Base-by-base conservation (phyloP, 1,140 invertebrate genomes). In the Papilio machaon region DNA sequence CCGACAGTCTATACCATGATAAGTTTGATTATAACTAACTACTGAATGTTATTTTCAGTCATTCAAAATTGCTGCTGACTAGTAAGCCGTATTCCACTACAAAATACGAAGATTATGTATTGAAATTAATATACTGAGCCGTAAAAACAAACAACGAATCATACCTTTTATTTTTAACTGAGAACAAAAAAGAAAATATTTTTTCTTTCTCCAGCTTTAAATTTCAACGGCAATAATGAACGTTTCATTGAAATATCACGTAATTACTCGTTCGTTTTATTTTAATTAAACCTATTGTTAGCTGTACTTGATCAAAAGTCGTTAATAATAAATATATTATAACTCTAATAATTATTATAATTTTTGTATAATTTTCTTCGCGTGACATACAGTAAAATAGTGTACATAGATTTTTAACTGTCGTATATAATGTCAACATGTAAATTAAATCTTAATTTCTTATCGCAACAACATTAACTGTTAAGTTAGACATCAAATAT, bases 231-330 rank as follows among this genome's bases (percentile, higher is more conserved):
- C 10, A 64, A 64, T 64, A 3, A 64, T 64, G 60, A 64, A 23
- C 23, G 23, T 64, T 58, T 19, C n/a, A 58, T 58, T 64, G 23
- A 64, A 64, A 64, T 64, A 64, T 64, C 60, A 64, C 23, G 60
- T 30, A 64, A 30, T 64, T 64, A 64, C 60, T 35, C 11, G 23
- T 64, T 30, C 23, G 10, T 30, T 64, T 64, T 64, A 30, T 64
- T 35, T 35, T 30, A 30, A 64, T 64, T 64, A 64, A 64, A 64
- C 23, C 23, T 11, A 30, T 64, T 64, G 60, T 64, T 64, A 64
- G 54, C 54, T 54, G 52, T 17, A 9, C 7, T 58, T 58, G 17
- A 64, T 64, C 13, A 30, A 64, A 64, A 30, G 0, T 30, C 23
- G 30, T 60, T 60, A 19, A 60, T 60, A 60, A n/a, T 60, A 9